Percentiles rank a stretch among this genome's conserved stretches.
phyloP scores from a whole-genome alignment of 2,113 vertebrate species.

The Rhodinocichla rosea region DNA sequence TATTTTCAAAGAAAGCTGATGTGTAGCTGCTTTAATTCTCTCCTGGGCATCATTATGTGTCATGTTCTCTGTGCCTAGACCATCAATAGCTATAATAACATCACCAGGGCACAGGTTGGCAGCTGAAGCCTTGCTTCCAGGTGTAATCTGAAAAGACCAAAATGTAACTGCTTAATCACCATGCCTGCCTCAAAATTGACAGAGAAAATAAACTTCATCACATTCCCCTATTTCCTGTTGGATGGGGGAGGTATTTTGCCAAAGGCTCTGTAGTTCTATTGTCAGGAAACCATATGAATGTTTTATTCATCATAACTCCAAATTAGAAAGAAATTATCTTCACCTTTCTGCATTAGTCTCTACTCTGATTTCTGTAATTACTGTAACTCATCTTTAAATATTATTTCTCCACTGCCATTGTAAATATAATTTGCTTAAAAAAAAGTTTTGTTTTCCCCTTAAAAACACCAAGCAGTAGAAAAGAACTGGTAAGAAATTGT shows the following conservation, averaged over 20 bases:
- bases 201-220: neutral
- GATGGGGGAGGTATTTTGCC: neutral
- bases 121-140: slow-evolving; percentile 89
- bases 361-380: neutral
- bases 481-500: neutral
- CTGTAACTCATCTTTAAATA: neutral
- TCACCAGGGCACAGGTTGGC: slow-evolving; percentile 91
- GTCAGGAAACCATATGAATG: neutral
- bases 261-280: neutral
- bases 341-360: neutral
- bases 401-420: neutral
- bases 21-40: slow-evolving; percentile 87
- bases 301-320: neutral
- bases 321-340: neutral
- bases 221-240: neutral
- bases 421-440: neutral
- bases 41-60: slow-evolving; percentile 95
- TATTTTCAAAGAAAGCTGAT: slow-evolving; percentile 86
- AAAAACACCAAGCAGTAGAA: neutral
- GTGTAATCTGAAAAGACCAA: slow-evolving; percentile 84
- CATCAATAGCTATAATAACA: slow-evolving; percentile 90
- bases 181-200: neutral
- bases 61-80: slow-evolving; percentile 83
- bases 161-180: neutral
- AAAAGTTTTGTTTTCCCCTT: neutral